Evolutionary conservation across 1,140 invertebrate species (phyloP), one percentile per base, ranked within the genome.

Genomic region (Drosophila bipectinata): DNA sequence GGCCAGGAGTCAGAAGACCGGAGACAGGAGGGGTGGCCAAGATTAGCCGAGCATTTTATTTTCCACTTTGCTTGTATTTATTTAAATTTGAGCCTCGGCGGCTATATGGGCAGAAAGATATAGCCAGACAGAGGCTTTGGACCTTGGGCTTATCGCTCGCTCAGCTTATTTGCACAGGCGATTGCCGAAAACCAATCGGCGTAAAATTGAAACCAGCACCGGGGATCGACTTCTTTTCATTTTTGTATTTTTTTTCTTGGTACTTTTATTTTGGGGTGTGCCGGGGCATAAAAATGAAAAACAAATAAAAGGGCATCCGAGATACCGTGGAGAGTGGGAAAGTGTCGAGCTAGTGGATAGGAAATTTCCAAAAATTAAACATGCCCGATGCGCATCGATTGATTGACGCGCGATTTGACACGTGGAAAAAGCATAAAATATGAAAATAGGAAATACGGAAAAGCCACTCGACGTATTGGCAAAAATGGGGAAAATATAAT

Each of bases 141-240:
- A 56, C 64, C 68, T 54, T 67, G 71, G 75, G 87, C 87, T 90
- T 90, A 90, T 90, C 87, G 76, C 87, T 75, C 41, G 71, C 79
- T 69, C 64, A 75, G 88, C 87, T 82, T 90, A 90, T 90, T 90
- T 90, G 88, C 88, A 90, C 88, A 90, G 88, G 88, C 88, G 88
- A 90, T 83, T 90, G 87, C 78, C 80, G 72, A 90, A 90, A 90
- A 90, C 83, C 88, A 90, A 90, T 90, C 73, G 77, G 88, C 88
- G 88, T 90, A 90, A 90, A 90, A 90, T 90, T 90, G 83, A 87
- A 90, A 90, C 87, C 88, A 87, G 77, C 72, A 84, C 72, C 78
- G 55, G 76, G 79, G 21, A 49, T 69, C 34, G 45, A 18, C 45
- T 49, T 18, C n/a, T 48, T 26, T 30, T 28, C 26, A 28, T 28